phyloP scores from a whole-genome alignment of 2,797 vertebrate species.

The Urophycis tenuis region DNA sequence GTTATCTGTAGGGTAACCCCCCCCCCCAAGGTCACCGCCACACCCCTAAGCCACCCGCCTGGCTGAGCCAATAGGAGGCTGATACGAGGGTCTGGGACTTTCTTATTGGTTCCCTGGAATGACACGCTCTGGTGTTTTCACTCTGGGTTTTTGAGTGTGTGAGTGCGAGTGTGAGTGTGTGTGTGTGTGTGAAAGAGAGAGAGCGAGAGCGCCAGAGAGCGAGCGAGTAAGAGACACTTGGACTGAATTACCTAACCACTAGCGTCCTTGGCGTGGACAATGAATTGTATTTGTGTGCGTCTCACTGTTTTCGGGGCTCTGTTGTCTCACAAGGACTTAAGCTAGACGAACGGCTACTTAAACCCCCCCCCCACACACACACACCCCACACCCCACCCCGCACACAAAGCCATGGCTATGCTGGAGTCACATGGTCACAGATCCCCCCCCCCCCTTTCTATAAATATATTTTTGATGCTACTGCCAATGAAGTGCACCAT shows the following conservation, averaged over 20 bases:
- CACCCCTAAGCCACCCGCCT: too few species aligned
- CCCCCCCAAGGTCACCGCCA: background rate
- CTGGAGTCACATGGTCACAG: background rate
- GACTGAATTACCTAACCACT: slow-evolving; percentile 47
- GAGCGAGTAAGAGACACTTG: background rate
- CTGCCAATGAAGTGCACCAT: slow-evolving; percentile 61
- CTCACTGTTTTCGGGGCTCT: background rate
- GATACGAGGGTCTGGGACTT: background rate
- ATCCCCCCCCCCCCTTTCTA: background rate
- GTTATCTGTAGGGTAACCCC: slow-evolving; percentile 73
- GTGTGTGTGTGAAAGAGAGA: background rate
- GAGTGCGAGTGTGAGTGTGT: background rate
- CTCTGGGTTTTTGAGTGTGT: background rate
- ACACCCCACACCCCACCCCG: too few species aligned
- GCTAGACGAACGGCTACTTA: background rate
- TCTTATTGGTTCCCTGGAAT: too few species aligned
- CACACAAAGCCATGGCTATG: background rate
- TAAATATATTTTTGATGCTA: slow-evolving; percentile 36
- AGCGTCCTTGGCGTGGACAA: slow-evolving; percentile 20
- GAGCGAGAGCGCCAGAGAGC: too few species aligned
- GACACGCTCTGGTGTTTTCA: too few species aligned
- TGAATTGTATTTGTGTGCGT: background rate
- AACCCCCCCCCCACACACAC: too few species aligned
- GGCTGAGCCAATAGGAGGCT: background rate
- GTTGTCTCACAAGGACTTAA: background rate